phyloP scores from a whole-genome alignment of 2,888 invertebrate genomes.

The Molorchus minor region DNA sequence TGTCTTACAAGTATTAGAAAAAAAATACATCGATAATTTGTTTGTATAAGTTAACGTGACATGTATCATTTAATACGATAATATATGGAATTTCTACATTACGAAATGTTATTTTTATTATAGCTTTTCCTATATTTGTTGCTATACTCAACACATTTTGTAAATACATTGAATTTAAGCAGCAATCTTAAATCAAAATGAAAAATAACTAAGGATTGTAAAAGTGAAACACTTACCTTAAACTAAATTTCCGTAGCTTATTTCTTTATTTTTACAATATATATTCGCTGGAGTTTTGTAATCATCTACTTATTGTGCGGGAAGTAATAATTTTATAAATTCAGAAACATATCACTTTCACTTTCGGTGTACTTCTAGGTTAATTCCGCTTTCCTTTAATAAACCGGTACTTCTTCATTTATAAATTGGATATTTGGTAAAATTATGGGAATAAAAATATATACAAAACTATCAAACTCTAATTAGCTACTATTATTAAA shows the following conservation, averaged over 20 bases:
- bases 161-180: too few species aligned
- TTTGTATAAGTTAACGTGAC: too few species aligned
- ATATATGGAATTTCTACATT: too few species aligned
- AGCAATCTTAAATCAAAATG: too few species aligned
- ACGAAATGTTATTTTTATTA: too few species aligned
- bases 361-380: constrained; percentile 19
- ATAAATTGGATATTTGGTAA: constrained; percentile 8
- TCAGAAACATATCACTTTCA: constrained; percentile 12
- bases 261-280: constrained; percentile 1
- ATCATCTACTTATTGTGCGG: constrained; percentile 19
- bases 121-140: too few species aligned
- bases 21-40: too few species aligned
- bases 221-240: constrained; percentile 14
- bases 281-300: not conserved
- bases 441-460: constrained; percentile 18
- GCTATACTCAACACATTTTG: too few species aligned
- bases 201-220: not conserved
- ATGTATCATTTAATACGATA: too few species aligned
- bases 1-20: too few species aligned
- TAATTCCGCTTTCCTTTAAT: constrained; percentile 5
- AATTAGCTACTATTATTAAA: constrained; percentile 5
- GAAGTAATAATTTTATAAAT: constrained; percentile 10
- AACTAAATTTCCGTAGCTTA: constrained; percentile 3
- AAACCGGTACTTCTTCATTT: constrained; percentile 1
- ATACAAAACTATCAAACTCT: constrained; percentile 6